Evolutionary conservation across 2,113 vertebrate genomes (phyloP).

Genomic region (Hypomesus transpacificus): DNA sequence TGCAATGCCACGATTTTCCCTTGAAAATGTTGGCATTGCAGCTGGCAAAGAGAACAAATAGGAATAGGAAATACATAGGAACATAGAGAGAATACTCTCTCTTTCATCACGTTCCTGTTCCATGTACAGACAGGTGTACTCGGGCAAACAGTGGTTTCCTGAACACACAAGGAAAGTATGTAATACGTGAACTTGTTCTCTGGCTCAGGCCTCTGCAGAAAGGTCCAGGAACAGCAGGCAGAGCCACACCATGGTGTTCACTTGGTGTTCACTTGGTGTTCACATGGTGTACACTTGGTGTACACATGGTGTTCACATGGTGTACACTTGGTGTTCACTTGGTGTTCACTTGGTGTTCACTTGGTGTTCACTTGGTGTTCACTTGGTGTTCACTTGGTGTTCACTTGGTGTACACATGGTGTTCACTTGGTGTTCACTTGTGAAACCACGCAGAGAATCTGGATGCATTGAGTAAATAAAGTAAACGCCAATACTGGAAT

Average conservation of each 20-base stretch:
- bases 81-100: no score
- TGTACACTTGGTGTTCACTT: neutral
- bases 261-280: neutral
- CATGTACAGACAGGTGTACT: no score
- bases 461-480: constrained; percentile 27
- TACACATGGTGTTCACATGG: no score
- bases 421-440: no score
- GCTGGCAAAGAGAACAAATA: no score
- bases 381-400: constrained; percentile 2
- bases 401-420: neutral
- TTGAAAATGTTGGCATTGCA: no score
- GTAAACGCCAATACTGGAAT: constrained; percentile 24
- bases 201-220: constrained; percentile 20
- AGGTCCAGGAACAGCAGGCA: neutral
- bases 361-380: neutral
- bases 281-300: neutral
- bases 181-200: neutral
- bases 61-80: no score
- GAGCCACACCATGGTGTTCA: constrained; percentile 6
- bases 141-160: neutral
- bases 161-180: neutral
- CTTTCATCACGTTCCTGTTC: no score
- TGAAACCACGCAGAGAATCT: constrained; percentile 29
- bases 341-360: no score
- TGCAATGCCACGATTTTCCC: no score